Conservation (phyloP, 2,113 vertebrate genomes). For the Cyanocitta stelleri region DNA sequence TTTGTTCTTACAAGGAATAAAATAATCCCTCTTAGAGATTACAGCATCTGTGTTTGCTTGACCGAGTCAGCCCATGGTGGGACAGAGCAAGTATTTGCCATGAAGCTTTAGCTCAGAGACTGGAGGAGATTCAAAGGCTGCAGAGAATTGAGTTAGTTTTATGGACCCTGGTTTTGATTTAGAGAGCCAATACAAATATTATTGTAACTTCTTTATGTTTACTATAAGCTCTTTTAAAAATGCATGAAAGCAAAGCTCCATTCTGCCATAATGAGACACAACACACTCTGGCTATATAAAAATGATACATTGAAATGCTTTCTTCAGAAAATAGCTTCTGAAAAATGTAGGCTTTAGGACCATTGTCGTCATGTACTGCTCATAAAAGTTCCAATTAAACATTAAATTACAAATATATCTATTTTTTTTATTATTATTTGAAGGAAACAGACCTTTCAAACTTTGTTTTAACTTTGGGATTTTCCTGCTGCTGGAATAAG, state of each 20-base stretch:
- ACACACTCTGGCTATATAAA: constrained; percentile 23
- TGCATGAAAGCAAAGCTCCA: constrained; percentile 41
- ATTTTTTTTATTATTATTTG: background rate
- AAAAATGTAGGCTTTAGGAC: constrained; percentile 3
- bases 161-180: constrained; percentile 64
- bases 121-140: constrained; percentile 46
- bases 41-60: background rate
- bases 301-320: constrained; percentile 40
- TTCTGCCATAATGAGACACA: background rate
- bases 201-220: constrained; percentile 32
- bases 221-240: constrained; percentile 53
- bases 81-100: background rate
- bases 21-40: background rate
- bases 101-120: background rate
- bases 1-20: background rate
- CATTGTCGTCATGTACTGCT: background rate
- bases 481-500: background rate
- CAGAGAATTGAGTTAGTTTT: constrained; percentile 58
- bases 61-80: background rate
- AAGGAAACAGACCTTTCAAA: background rate
- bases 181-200: constrained; percentile 60
- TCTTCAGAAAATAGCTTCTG: constrained; percentile 19
- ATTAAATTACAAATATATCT: background rate
- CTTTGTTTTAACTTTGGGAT: constrained; percentile 37
- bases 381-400: constrained; percentile 34